A percentile compares a stretch with the other conserved stretches of the same genome.
Conservation (phyloP, 2,888 invertebrate genomes). For the Elmis aenea region DNA sequence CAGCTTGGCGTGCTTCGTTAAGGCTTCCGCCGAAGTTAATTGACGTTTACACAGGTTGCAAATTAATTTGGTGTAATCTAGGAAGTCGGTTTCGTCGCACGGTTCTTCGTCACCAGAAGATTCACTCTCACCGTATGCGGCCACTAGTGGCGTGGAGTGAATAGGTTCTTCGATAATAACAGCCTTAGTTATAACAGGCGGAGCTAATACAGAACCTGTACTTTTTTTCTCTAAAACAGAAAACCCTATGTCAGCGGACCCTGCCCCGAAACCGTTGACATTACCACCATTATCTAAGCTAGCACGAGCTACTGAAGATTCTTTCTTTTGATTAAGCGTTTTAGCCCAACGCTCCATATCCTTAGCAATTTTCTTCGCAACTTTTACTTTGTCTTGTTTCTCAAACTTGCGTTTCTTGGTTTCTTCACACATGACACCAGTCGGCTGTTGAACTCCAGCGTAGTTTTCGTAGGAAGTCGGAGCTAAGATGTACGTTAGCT, state of each 20-base stretch:
- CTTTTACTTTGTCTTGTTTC: constrained; percentile 91
- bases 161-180: constrained; percentile 40
- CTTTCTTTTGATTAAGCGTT: constrained; percentile 93
- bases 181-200: constrained; percentile 39
- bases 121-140: constrained; percentile 75
- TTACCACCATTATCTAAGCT: constrained; percentile 26
- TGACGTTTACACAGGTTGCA: constrained; percentile 94
- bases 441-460: constrained; percentile 30
- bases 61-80: constrained; percentile 86
- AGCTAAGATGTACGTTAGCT: constrained; percentile 58
- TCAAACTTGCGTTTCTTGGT: constrained; percentile 66
- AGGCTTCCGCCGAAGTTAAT: constrained; percentile 83
- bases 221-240: constrained; percentile 78
- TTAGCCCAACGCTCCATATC: constrained; percentile 96
- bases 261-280: constrained; percentile 45
- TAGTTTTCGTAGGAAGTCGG: constrained; percentile 37
- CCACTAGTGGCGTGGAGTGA: constrained; percentile 55
- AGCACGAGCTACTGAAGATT: constrained; percentile 47
- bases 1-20: constrained; percentile 85
- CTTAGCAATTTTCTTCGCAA: constrained; percentile 96
- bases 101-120: constrained; percentile 54
- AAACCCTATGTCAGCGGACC: constrained; percentile 89
- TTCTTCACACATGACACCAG: constrained; percentile 40
- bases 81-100: constrained; percentile 67
- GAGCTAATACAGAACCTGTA: constrained; percentile 12